These are phyloP conservation scores for Squalus acanthias DNA, from an alignment of 2,797 vertebrate species.

Conservation along the genomic window DNA sequence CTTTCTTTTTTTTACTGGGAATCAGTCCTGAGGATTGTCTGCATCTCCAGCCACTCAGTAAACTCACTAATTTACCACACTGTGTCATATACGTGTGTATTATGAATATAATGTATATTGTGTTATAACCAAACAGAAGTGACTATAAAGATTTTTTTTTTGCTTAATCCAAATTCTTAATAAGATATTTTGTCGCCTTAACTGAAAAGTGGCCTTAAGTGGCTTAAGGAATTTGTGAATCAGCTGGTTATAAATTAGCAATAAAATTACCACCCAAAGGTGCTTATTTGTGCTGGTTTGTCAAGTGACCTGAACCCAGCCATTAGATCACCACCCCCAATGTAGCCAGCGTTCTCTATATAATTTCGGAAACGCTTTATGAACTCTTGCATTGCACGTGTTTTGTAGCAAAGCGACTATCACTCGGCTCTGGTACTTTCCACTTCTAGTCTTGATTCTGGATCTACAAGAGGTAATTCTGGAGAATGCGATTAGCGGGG, in stretches of 20 bases:
- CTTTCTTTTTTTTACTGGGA: no score
- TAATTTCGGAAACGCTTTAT: neutral
- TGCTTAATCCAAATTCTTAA: neutral
- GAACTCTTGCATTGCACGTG: conserved; percentile 21
- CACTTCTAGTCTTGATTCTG: neutral
- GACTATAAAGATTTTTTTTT: neutral
- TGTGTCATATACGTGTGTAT: neutral
- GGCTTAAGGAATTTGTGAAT: neutral
- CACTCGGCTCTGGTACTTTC: neutral
- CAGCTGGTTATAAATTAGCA: neutral
- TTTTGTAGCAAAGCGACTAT: neutral
- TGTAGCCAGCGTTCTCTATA: conserved; percentile 20
- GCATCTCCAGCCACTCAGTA: no score
- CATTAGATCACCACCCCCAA: neutral
- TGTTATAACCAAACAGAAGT: neutral
- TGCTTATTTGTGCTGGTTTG: neutral
- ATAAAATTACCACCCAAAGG: neutral
- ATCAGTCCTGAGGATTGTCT: no score
- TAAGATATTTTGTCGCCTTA: neutral
- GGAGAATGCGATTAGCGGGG: neutral
- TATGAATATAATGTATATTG: neutral
- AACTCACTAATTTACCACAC: neutral
- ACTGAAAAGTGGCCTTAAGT: neutral
- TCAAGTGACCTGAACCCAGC: conserved; percentile 28
- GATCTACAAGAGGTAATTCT: conserved; percentile 12